Conservation (phyloP, 1,140 invertebrate species). For the Lysiphlebus fabarum region DNA sequence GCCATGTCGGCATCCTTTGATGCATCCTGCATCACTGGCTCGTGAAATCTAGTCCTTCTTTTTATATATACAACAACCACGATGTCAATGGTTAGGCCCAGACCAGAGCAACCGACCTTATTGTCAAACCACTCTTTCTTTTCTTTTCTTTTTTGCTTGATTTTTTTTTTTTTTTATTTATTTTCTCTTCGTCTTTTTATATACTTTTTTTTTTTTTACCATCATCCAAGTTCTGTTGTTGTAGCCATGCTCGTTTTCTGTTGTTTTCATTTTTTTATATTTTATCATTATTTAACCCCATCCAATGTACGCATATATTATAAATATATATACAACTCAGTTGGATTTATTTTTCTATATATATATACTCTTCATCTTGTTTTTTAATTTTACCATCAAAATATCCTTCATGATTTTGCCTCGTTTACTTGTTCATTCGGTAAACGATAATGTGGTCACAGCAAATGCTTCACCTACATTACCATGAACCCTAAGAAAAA, state of each 20-base stretch:
- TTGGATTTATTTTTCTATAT: not conserved
- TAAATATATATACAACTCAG: not conserved
- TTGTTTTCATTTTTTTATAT: conserved; percentile 14
- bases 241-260: conserved; percentile 21
- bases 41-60: conserved; percentile 56
- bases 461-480: conserved; percentile 43
- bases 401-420: conserved; percentile 3
- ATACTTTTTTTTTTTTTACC: conserved; percentile 24
- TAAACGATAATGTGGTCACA: conserved; percentile 33
- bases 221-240: conserved; percentile 23
- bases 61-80: conserved; percentile 39
- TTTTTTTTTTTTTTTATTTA: conserved; percentile 25
- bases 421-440: conserved; percentile 24
- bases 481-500: conserved; percentile 18
- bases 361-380: no score
- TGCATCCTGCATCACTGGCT: conserved; percentile 51
- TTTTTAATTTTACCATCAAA: not conserved
- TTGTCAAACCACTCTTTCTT: conserved; percentile 44
- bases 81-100: conserved; percentile 48
- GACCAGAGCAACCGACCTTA: conserved; percentile 39
- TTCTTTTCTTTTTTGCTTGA: conserved; percentile 7
- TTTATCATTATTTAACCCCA: conserved; percentile 13
- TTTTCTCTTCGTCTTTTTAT: conserved; percentile 24
- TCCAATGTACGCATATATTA: not conserved
- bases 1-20: conserved; percentile 50